phyloP scores from a whole-genome alignment of 2,888 invertebrate genomes.

The Luffia ferchaultella region DNA sequence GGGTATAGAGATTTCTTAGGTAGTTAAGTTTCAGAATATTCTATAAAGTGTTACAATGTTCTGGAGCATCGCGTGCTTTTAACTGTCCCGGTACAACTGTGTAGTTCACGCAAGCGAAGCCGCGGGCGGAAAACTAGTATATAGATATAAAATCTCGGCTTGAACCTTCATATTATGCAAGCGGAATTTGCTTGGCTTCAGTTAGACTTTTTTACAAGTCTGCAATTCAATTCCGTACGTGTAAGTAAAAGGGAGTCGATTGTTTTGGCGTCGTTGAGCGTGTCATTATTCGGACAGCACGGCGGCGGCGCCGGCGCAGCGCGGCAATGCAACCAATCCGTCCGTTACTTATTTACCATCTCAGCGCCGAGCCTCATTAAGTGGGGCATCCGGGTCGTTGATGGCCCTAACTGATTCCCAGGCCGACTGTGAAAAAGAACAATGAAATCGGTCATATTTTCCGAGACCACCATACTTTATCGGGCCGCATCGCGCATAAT shows the following conservation, averaged over 20 bases:
- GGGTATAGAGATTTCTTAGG: too few relatives aligned
- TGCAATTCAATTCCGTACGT: neutral
- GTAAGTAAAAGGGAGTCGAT: slow-evolving; percentile 21
- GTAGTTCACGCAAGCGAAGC: too few relatives aligned
- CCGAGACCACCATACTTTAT: slow-evolving; percentile 17
- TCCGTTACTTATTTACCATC: slow-evolving; percentile 40
- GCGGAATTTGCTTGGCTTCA: neutral
- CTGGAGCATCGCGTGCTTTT: too few relatives aligned
- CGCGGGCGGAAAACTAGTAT: too few relatives aligned
- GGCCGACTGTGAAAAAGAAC: slow-evolving; percentile 51
- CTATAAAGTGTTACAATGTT: too few relatives aligned
- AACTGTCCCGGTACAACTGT: too few relatives aligned
- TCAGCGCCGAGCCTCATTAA: slow-evolving; percentile 64
- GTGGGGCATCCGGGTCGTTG: slow-evolving; percentile 57
- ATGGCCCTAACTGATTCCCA: slow-evolving; percentile 63
- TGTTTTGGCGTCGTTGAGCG: slow-evolving; percentile 34
- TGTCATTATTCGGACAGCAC: slow-evolving; percentile 23
- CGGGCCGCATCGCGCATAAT: neutral
- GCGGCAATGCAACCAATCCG: neutral
- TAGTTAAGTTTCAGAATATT: too few relatives aligned
- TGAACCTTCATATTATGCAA: neutral
- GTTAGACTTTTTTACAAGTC: neutral
- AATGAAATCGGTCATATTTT: slow-evolving; percentile 66
- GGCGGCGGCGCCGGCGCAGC: too few relatives aligned
- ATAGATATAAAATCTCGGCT: too few relatives aligned